phyloP scores from a whole-genome alignment of 2,113 vertebrate species.

The Pseudopodoces humilis region DNA sequence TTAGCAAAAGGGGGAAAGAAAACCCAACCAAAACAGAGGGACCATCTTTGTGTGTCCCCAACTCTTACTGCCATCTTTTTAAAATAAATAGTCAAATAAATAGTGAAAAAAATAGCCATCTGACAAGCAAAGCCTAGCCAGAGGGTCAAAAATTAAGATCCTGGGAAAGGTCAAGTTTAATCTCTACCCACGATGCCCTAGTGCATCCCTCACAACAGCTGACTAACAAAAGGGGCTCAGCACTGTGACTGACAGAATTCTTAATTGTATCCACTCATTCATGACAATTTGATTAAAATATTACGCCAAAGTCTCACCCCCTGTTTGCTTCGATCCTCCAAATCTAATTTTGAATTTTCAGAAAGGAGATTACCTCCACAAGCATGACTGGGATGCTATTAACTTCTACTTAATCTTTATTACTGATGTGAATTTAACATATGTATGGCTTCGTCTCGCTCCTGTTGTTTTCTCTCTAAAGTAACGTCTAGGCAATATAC shows the following conservation, averaged over 20 bases:
- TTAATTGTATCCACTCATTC: constrained; percentile 99
- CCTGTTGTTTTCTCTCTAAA: constrained; percentile 75
- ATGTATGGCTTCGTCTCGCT: constrained; percentile 88
- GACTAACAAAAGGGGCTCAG: constrained; percentile 87
- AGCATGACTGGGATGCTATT: constrained; percentile 98
- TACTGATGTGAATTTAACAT: constrained; percentile 95
- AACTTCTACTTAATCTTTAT: constrained; percentile 99
- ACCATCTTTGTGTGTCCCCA: constrained; percentile 21
- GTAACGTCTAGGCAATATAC: constrained; percentile 73
- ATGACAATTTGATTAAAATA: constrained; percentile 99
- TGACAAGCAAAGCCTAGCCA: constrained; percentile 68
- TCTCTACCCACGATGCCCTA: constrained; percentile 71
- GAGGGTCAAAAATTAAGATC: constrained; percentile 77
- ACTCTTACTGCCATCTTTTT: neutral
- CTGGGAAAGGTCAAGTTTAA: constrained; percentile 83
- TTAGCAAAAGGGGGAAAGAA: neutral
- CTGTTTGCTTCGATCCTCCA: constrained; percentile 97
- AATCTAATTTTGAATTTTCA: constrained; percentile 99
- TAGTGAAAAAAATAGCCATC: constrained; percentile 39
- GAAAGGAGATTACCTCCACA: constrained; percentile 97
- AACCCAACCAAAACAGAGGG: neutral
- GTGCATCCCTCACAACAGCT: constrained; percentile 76
- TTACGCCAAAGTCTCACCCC: constrained; percentile 97
- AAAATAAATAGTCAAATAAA: neutral
- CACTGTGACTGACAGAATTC: constrained; percentile 96